Evolutionary conservation across 2,888 invertebrate genomes (phyloP).

Genomic region (Tridacna gigas): DNA sequence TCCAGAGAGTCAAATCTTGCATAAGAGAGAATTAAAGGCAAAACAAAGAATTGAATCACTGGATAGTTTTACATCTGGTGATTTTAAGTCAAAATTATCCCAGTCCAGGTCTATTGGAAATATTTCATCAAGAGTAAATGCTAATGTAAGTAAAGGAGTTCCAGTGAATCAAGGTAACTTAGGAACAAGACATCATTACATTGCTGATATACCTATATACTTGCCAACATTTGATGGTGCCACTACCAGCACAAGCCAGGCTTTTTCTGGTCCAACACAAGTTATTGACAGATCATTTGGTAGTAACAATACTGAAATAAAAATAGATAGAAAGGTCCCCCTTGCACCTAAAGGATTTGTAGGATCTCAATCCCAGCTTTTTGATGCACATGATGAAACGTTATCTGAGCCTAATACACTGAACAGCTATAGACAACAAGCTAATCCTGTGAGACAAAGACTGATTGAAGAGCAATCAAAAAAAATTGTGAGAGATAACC

Average conservation of each 20-base stretch:
- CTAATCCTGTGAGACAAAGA: slow-evolving; percentile 59
- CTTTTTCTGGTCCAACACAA: slow-evolving; percentile 29
- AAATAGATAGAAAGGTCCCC: neutral
- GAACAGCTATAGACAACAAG: slow-evolving; percentile 53
- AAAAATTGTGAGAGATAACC: slow-evolving; percentile 39
- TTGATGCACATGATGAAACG: slow-evolving; percentile 23
- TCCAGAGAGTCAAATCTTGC: slow-evolving; percentile 32
- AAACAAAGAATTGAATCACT: slow-evolving; percentile 43
- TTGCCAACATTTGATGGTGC: slow-evolving; percentile 47
- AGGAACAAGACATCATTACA: slow-evolving; percentile 52
- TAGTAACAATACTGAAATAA: slow-evolving; percentile 27
- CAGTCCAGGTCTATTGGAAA: neutral
- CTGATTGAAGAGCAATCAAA: slow-evolving; percentile 46
- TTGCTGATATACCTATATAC: slow-evolving; percentile 63
- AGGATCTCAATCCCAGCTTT: slow-evolving; percentile 38
- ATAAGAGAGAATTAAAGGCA: slow-evolving; percentile 49
- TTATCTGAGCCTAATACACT: slow-evolving; percentile 19
- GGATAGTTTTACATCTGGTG: slow-evolving; percentile 38
- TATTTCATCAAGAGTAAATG: slow-evolving; percentile 7
- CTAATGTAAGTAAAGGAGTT: slow-evolving; percentile 24
- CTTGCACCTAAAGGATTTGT: slow-evolving; percentile 51
- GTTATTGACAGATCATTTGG: slow-evolving; percentile 38
- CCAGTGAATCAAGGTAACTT: slow-evolving; percentile 42
- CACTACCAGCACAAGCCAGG: slow-evolving; percentile 39
- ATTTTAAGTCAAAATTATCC: slow-evolving; percentile 23